Evolutionary conservation across 2,113 vertebrate species (phyloP), one percentile per base, ranked within the genome.

Genomic region (Brienomyrus longianalis): DNA sequence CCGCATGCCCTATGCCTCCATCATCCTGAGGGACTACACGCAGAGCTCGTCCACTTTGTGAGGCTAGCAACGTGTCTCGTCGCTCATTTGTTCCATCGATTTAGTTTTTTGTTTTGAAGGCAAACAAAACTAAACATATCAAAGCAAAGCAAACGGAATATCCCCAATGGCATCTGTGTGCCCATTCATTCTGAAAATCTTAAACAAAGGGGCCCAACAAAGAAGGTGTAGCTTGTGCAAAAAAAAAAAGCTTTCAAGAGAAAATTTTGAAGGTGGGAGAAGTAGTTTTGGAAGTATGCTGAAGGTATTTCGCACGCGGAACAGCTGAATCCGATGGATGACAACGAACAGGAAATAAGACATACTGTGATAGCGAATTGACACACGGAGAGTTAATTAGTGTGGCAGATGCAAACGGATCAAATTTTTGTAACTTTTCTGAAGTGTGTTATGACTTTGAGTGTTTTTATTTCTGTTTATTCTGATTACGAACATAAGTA

Each of bases 1-100:
- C 77, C 95, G 94, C 88, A 94, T 96, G 56, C 94, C 95, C 95
- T 99, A 98, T 83, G 96, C 97, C 93, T 96, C 97, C 23, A 95
- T 97, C 94, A 96, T 97, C 89, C 95, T 98, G 92, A 95, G 93
- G 89, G 97, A 99, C 96, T 98, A 96, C 59, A 98, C 97, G 94
- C 98, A 99, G 94, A 99, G 97, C 95, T 99, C 98, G 0, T 99
- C 98, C 86, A 99, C 98, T 91, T 97, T 99, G 96, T 99, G 97
- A 96, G 94, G 93, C 74, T 66, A n/a, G 21, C 59, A 19, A 15
- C 23, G 84, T n/a, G 13, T 52, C 50, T 17, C 50, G 6, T 15
- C 27, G 23, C 45, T 47, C 27, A 17, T 80, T 88, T 51, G 74
- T 54, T 83, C 89, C 70, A 43, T 90, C 85, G 15, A 31, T 89